Conservation (phyloP, 2,113 vertebrate species). For the Uria aalge region DNA sequence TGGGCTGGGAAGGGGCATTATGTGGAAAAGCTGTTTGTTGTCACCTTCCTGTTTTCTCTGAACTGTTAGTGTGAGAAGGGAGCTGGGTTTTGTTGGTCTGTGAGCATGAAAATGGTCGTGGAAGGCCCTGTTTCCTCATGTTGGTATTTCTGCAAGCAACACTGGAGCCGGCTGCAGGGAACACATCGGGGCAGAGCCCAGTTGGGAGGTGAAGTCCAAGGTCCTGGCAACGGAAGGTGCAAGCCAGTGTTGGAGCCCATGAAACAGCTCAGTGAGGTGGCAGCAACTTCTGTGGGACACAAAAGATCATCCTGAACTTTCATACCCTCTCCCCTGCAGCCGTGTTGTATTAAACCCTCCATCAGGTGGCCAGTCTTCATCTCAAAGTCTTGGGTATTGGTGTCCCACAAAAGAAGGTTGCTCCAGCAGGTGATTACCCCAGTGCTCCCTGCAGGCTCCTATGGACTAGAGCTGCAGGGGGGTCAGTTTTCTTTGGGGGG, state of each 20-base stretch:
- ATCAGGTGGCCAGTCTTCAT: not conserved
- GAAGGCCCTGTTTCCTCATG: not conserved
- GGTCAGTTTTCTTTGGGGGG: not conserved
- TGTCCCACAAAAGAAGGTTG: not conserved
- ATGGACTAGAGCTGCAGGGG: not conserved
- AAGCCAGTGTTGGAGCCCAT: not conserved
- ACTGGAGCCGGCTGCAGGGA: not conserved
- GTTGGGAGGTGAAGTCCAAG: not conserved
- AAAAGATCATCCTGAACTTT: not conserved
- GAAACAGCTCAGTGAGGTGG: not conserved
- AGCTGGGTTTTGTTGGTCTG: not conserved
- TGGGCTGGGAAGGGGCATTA: not conserved
- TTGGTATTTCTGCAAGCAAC: not conserved
- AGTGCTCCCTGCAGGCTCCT: not conserved
- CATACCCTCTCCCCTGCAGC: rapidly evolving
- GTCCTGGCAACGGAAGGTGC: not conserved
- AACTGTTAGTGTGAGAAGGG: not conserved
- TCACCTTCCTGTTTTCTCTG: not conserved
- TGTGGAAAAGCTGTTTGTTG: not conserved
- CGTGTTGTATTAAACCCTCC: not conserved
- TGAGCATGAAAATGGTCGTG: not conserved
- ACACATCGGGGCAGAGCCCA: not conserved
- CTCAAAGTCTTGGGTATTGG: not conserved
- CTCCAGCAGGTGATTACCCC: not conserved
- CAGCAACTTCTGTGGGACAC: not conserved